Evolutionary conservation across 1,140 invertebrate genomes (phyloP).

Genomic region (Sminthurides bifidus): DNA sequence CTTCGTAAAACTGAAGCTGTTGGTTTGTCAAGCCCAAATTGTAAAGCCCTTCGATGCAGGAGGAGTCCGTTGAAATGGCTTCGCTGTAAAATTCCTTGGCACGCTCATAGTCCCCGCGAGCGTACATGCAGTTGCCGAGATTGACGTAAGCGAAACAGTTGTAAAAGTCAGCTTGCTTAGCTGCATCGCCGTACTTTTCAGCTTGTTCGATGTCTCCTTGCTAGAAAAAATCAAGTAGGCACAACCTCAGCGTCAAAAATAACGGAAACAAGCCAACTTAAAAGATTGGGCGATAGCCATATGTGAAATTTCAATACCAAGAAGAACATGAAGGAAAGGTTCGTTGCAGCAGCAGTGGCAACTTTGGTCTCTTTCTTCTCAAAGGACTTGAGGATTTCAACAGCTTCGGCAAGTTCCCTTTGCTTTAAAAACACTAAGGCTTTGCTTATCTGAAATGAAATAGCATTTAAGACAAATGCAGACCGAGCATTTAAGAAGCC

Average conservation of each 20-base stretch:
- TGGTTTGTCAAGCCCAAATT: slow-evolving; percentile 72
- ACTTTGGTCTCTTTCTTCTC: slow-evolving; percentile 75
- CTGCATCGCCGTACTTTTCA: slow-evolving; percentile 62
- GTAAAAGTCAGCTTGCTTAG: slow-evolving; percentile 62
- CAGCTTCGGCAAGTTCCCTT: slow-evolving; percentile 65
- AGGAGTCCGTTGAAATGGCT: slow-evolving; percentile 68
- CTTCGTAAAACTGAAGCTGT: slow-evolving; percentile 54
- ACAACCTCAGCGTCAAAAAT: not conserved
- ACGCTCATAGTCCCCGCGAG: slow-evolving; percentile 56
- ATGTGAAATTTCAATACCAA: slow-evolving; percentile 44
- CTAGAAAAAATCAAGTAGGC: slow-evolving; percentile 39
- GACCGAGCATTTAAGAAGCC: not conserved
- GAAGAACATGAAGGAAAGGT: slow-evolving; percentile 79
- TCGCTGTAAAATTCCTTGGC: slow-evolving; percentile 63
- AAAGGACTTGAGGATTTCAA: slow-evolving; percentile 78
- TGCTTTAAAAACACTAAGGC: slow-evolving; percentile 78
- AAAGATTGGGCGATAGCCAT: not conserved
- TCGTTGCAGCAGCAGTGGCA: slow-evolving; percentile 73
- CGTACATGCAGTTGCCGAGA: slow-evolving; percentile 69
- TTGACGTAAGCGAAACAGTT: slow-evolving; percentile 79
- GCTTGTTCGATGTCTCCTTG: slow-evolving; percentile 74
- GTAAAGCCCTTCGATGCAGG: slow-evolving; percentile 81
- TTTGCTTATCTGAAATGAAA: slow-evolving; percentile 69
- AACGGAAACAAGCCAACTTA: not conserved
- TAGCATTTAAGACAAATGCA: slow-evolving; percentile 2